Evolutionary conservation across 2,888 invertebrate genomes (phyloP).

Genomic region (Mythimna vitellina): DNA sequence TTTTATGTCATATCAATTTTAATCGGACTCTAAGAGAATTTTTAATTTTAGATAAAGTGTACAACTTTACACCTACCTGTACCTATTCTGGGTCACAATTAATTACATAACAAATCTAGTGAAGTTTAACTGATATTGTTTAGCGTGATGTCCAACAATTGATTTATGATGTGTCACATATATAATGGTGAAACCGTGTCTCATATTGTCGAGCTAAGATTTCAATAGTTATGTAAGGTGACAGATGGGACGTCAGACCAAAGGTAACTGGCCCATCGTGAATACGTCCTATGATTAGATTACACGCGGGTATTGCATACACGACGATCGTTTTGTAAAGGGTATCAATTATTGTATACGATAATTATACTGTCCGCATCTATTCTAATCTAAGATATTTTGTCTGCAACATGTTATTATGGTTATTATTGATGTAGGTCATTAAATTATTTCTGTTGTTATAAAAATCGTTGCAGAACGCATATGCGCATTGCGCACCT

Average conservation of each 20-base stretch:
- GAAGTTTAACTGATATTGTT: slow-evolving; percentile 62
- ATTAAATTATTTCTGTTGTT: slow-evolving; percentile 15
- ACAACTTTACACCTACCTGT: too few species aligned
- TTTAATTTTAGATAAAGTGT: too few species aligned
- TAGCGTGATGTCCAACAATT: slow-evolving; percentile 55
- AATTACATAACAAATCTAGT: slow-evolving; percentile 48
- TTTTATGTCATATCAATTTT: too few species aligned
- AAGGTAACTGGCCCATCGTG: slow-evolving; percentile 66
- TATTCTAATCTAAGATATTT: slow-evolving; percentile 38
- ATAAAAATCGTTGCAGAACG: background rate
- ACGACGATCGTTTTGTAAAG: slow-evolving; percentile 46
- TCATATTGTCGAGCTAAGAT: slow-evolving; percentile 59
- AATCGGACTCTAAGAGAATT: too few species aligned
- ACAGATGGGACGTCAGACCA: slow-evolving; percentile 66
- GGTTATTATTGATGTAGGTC: slow-evolving; percentile 31
- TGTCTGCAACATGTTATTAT: slow-evolving; percentile 29
- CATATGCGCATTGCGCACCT: background rate
- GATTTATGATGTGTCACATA: slow-evolving; percentile 69
- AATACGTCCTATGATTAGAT: slow-evolving; percentile 63
- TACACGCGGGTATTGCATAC: slow-evolving; percentile 53
- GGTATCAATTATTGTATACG: slow-evolving; percentile 55
- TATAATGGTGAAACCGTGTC: slow-evolving; percentile 59
- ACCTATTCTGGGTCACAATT: slow-evolving; percentile 24
- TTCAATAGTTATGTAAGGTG: slow-evolving; percentile 68
- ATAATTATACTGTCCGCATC: slow-evolving; percentile 44